These are phyloP conservation scores for Ceramica pisi DNA, from an alignment of 2,888 invertebrate species.

Conservation along the genomic window DNA sequence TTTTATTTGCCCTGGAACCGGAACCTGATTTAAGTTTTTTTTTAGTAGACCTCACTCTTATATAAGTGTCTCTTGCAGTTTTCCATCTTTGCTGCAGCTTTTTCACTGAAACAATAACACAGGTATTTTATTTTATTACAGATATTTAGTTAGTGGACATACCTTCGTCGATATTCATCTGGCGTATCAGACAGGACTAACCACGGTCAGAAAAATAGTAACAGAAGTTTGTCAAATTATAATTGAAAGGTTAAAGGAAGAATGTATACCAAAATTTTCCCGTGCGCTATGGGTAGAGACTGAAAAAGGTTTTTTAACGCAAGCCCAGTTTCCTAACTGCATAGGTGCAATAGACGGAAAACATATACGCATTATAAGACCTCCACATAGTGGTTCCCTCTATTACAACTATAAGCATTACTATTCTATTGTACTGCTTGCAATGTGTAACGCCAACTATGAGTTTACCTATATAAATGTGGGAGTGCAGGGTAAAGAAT, in stretches of 20 bases:
- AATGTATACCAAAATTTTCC: conserved; percentile 60
- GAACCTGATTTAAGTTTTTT: conserved; percentile 62
- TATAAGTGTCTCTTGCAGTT: conserved; percentile 62
- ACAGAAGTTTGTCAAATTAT: conserved; percentile 66
- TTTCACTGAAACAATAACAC: conserved; percentile 51
- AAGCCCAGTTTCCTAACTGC: conserved; percentile 57
- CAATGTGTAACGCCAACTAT: conserved; percentile 59
- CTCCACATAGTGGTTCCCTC: conserved; percentile 60
- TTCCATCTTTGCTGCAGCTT: conserved; percentile 57
- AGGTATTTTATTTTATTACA: conserved; percentile 46
- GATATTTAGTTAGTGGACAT: conserved; percentile 62
- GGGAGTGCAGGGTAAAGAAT: conserved; percentile 59
- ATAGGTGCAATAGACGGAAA: conserved; percentile 57
- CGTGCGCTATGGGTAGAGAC: conserved; percentile 61
- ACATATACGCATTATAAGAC: conserved; percentile 59
- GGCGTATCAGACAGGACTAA: conserved; percentile 64
- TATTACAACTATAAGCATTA: conserved; percentile 63
- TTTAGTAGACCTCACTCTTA: conserved; percentile 58
- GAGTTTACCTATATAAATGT: conserved; percentile 59
- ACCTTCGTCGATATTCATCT: conserved; percentile 61
- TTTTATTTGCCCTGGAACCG: conserved; percentile 56
- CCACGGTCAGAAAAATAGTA: conserved; percentile 64
- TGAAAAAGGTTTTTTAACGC: conserved; percentile 58
- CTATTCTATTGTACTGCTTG: conserved; percentile 57
- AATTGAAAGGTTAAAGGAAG: conserved; percentile 62